Percentiles rank a stretch among this genome's conserved stretches.
phyloP scores from a whole-genome alignment of 2,797 vertebrate genomes.

The Varecia variegata region DNA sequence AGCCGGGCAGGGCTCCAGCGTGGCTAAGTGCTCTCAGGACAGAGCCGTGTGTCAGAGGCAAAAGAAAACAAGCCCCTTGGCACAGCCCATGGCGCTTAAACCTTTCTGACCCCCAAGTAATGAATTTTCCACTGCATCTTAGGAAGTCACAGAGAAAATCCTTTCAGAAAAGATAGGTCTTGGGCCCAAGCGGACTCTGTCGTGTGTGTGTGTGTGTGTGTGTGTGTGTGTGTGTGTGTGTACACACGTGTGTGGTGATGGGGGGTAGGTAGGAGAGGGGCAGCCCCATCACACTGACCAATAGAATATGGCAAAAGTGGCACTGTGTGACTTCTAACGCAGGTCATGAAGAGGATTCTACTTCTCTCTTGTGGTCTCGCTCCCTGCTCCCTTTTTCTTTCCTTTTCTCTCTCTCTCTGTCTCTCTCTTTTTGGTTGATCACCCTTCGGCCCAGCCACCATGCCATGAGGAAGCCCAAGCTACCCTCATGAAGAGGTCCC shows the following conservation, averaged over 20 bases:
- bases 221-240: rapidly evolving
- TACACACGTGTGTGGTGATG: rapidly evolving
- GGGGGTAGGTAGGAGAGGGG: not conserved
- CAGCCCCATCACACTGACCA: not conserved
- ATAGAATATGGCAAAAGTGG: not conserved
- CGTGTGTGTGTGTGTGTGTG: not conserved
- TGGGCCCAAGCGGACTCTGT: not conserved
- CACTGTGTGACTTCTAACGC: not conserved
- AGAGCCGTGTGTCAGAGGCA: rapidly evolving
- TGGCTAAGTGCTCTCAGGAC: not conserved
- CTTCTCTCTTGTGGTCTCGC: not conserved
- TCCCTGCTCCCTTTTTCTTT: not conserved
- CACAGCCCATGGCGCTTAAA: rapidly evolving
- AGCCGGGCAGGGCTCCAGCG: not conserved
- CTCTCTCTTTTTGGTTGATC: not conserved
- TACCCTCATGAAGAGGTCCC: not conserved
- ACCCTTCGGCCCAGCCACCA: not conserved
- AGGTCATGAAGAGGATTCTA: not conserved
- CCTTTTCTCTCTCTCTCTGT: not conserved
- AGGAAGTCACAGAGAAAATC: not conserved
- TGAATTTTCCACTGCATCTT: not conserved
- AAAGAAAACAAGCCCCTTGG: not conserved
- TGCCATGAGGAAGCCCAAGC: not conserved
- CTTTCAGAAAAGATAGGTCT: not conserved
- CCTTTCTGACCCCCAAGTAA: not conserved